These are phyloP conservation scores for Parus major DNA, from an alignment of 2,113 vertebrate genomes.

Conservation along the genomic window DNA sequence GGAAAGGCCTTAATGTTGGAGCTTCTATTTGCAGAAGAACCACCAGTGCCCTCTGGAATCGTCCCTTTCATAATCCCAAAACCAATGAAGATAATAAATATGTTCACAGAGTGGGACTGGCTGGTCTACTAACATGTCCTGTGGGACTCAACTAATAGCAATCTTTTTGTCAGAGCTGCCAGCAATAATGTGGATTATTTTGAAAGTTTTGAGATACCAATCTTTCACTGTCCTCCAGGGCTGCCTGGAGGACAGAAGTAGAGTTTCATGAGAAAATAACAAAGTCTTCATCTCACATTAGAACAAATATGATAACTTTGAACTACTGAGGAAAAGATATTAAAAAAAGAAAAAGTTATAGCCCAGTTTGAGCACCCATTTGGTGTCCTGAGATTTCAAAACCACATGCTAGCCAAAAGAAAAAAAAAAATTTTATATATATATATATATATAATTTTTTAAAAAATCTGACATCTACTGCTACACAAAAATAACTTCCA, in stretches of 20 bases:
- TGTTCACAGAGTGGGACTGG: not conserved
- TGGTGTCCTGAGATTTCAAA: not conserved
- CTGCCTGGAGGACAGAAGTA: not conserved
- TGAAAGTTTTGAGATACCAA: not conserved
- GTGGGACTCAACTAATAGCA: not conserved
- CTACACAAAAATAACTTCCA: not conserved
- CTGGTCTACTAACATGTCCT: not conserved
- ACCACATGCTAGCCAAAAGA: rapidly evolving
- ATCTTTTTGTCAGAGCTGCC: not conserved
- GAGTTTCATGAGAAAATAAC: not conserved
- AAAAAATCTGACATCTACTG: not conserved
- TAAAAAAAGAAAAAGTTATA: not conserved
- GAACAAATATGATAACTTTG: not conserved
- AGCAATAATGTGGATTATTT: not conserved
- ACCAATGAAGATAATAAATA: not conserved
- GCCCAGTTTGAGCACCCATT: not conserved
- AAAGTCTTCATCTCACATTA: not conserved
- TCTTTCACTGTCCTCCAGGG: not conserved
- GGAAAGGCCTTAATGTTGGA: not conserved
- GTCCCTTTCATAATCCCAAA: not conserved
- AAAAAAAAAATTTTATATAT: rapidly evolving
- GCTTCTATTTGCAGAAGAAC: not conserved
- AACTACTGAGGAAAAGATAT: not conserved
- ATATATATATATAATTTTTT: too few species aligned
- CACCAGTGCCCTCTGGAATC: not conserved